Conservation (phyloP, 2,113 vertebrate species). For the Phylloscopus trochilus region DNA sequence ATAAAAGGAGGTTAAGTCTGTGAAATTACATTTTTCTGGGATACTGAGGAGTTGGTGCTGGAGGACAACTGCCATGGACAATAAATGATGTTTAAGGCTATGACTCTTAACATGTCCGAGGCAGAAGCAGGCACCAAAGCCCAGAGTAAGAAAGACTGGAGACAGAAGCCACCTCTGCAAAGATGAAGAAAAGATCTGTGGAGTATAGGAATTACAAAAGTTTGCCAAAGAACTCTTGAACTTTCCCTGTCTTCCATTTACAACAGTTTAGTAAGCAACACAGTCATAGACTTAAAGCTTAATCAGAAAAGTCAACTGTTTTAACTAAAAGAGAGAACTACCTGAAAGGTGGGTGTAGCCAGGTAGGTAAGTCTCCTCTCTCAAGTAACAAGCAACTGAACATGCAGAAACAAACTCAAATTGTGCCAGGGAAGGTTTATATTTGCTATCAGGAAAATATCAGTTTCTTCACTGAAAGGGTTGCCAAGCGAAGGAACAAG, state of each 20-base stretch:
- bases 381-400: neutral
- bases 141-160: neutral
- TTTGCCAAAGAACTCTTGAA: neutral
- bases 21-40: neutral
- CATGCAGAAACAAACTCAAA: neutral
- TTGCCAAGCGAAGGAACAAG: neutral
- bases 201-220: neutral
- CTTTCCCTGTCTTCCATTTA: neutral
- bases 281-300: neutral
- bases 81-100: neutral
- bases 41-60: neutral
- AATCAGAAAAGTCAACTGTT: neutral
- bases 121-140: neutral
- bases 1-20: neutral
- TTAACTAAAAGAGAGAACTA: neutral
- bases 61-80: neutral
- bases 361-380: neutral
- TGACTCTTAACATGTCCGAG: neutral
- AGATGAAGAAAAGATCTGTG: neutral
- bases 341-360: neutral
- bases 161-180: neutral
- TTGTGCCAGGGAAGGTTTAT: neutral
- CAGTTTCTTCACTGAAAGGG: neutral
- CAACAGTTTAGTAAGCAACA: neutral
- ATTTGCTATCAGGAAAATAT: neutral